A percentile compares a stretch with the other conserved stretches of the same genome.
Conservation (phyloP, 2,113 vertebrate genomes). For the Agelaius tricolor region DNA sequence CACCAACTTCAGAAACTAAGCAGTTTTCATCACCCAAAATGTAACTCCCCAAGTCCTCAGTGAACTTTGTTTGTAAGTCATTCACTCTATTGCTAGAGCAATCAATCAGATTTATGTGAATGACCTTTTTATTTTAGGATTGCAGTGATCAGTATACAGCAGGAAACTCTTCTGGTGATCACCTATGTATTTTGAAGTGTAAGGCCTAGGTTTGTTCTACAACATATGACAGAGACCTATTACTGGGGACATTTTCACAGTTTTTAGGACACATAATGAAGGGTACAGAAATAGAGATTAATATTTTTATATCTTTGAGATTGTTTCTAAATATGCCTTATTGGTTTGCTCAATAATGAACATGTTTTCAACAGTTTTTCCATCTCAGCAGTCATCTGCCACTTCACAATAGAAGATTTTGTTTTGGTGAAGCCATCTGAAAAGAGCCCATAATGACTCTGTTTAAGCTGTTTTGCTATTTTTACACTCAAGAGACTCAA, state of each 20-base stretch:
- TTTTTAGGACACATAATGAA: neutral
- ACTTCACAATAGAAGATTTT: neutral
- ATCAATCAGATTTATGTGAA: neutral
- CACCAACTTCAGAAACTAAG: neutral
- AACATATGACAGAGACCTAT: neutral
- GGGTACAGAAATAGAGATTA: neutral
- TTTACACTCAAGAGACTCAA: constrained; percentile 15
- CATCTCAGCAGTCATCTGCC: neutral
- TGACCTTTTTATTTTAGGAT: neutral
- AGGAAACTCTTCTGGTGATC: neutral
- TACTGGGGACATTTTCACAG: neutral
- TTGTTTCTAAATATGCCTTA: neutral
- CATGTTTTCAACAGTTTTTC: neutral
- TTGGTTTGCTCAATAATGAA: neutral
- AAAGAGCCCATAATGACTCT: neutral
- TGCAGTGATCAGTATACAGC: neutral
- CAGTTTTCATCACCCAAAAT: neutral
- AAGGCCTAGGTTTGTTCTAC: neutral
- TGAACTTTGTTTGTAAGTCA: neutral
- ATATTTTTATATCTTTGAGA: neutral
- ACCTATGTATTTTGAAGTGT: neutral
- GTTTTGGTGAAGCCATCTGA: neutral
- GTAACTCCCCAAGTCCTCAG: neutral
- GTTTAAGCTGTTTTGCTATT: constrained; percentile 21
- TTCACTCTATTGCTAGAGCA: neutral